Conservation (phyloP, 2,888 invertebrate species). For the Rotaria sp. region DNA sequence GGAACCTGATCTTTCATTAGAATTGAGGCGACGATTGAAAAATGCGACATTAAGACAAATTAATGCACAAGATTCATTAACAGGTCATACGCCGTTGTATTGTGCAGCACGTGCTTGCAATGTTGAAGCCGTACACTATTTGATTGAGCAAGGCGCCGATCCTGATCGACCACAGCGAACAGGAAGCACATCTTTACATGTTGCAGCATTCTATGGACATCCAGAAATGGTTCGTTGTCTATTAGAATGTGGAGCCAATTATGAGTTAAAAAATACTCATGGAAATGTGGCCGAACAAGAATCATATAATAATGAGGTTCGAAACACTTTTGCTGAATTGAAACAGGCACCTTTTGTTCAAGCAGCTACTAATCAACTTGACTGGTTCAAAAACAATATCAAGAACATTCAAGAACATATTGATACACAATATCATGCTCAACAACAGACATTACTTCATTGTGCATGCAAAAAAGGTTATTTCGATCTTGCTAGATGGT, state of each 20-base stretch:
- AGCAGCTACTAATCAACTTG: background rate
- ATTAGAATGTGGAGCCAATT: constrained; percentile 1
- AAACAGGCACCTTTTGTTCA: background rate
- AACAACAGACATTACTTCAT: background rate
- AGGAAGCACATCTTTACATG: background rate
- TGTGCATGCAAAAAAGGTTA: constrained; percentile 1
- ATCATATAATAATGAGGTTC: background rate
- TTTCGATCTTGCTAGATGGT: background rate
- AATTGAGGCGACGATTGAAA: background rate
- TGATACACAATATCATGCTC: background rate
- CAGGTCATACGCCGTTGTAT: background rate
- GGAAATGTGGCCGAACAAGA: background rate
- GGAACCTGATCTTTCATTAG: background rate
- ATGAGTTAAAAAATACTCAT: background rate
- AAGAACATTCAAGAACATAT: background rate
- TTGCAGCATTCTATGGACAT: background rate
- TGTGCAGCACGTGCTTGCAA: background rate
- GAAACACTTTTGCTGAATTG: background rate
- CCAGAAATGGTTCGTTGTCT: background rate
- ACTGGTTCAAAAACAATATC: background rate
- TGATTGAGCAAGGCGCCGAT: background rate
- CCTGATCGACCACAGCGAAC: background rate
- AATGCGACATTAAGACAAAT: background rate
- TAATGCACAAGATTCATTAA: background rate
- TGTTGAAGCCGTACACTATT: background rate